Evolutionary conservation across 2,113 vertebrate genomes (phyloP), one percentile per base, ranked within the genome.

Genomic region (Clinocottus analis): DNA sequence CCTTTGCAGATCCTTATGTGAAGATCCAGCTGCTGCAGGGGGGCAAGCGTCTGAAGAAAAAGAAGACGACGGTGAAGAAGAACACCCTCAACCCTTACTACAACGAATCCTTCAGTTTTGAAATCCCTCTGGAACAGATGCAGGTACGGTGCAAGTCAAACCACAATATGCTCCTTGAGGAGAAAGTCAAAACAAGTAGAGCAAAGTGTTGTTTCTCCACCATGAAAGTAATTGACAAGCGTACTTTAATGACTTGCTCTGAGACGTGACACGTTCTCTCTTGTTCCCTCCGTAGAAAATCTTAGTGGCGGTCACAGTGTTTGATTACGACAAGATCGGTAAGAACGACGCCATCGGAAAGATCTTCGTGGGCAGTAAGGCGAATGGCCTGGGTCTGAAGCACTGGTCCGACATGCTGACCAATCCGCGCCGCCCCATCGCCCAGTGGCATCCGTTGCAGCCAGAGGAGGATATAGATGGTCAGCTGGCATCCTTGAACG

Each of bases 11-110:
- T 93, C 98, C 98, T 53, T 99, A 99, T 0, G 98, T 99, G 86
- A 99, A 99, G 94, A 99, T 99, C 80, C 97, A 99, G 92, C 93
- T 99, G 86, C 94, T 99, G 92, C 97, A 99, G 93, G 98, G 98
- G 0, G 98, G 98, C 19, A 99, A 99, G 86, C 93, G 97, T 55
- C 94, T 99, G 83, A 99, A 99, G 95, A 99, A 99, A 93, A 99
- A 99, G 96, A 99, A 99, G 94, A 99, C 98, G 0, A 99, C 97
- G 0, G 98, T 99, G 85, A 99, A 99, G 91, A 99, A 99, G 93
- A 99, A 99, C 94, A 99, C 97, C 0, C 86, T 99, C 78, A 99
- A 99, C 82, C 98, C 98, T 0, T 99, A 99, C 85, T 99, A 98
- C 80, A 99, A 99, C 0, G 98, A 99, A 82, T 99, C 98, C 33